Evolutionary conservation across 2,888 invertebrate species (phyloP), one percentile per base, ranked within the genome.

Genomic region (Anticlea derivata): DNA sequence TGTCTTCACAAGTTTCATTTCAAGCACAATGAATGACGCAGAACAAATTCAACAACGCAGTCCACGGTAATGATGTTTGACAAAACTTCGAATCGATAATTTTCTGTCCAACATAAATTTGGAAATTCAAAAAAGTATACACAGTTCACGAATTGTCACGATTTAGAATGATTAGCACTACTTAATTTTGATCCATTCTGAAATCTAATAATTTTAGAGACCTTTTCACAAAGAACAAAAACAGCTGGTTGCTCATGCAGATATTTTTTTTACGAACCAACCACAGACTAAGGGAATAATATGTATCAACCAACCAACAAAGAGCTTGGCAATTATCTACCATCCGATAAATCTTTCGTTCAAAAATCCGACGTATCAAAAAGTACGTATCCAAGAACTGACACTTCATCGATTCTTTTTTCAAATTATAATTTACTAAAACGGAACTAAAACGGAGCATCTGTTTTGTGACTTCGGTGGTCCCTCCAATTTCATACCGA

Each of bases 151-250:
- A 80, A 82, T 78, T 76, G 73, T 77, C 82, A 84, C 78, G 65
- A 67, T 67, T 70, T 67, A 62, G 55, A 66, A 66, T 72, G 71
- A 66, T 72, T 78, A 75, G 75, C 70, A 88, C 88, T 83, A 69
- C 75, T 80, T 75, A 89, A 89, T 89, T 89, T 89, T 82, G 88
- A 86, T 78, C 78, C 83, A 81, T 80, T 75, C 65, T 79, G 77
- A 83, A 78, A 80, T 81, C 66, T 73, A 76, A 73, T 63, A 68
- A 79, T 79, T 80, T 81, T 75, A 70, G 77, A 81, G 80, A 76
- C 44, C 10, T 72, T 77, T 78, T 60, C 62, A 73, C 76, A 65
- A 68, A 78, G 78, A 78, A 74, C 70, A 78, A 85, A 88, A 89
- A 89, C 89, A 89, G 89, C 89, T 89, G 89, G 86, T 79, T 73